Conservation (phyloP, 2,888 invertebrate genomes). For the Tipula helvola region DNA sequence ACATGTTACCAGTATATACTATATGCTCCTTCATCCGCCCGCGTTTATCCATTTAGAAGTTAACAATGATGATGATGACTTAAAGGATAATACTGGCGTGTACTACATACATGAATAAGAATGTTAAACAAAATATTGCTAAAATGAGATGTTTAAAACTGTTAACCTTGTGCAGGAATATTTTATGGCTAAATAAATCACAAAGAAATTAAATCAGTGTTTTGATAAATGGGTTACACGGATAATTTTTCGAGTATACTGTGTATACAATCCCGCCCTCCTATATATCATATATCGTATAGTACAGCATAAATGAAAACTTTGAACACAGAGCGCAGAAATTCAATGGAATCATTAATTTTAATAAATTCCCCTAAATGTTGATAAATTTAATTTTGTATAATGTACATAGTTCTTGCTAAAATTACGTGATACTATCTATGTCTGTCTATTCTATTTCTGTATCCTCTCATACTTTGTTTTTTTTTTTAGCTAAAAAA, state of each 20-base stretch:
- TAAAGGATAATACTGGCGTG: slow-evolving; percentile 4
- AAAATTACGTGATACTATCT: neutral
- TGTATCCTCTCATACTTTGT: neutral
- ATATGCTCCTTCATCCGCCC: neutral
- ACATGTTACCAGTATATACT: too few species aligned
- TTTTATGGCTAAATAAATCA: neutral
- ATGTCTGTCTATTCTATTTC: neutral
- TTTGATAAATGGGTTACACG: neutral
- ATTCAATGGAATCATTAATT: neutral
- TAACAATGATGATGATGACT: neutral
- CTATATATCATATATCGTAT: too few species aligned
- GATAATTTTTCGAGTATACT: neutral
- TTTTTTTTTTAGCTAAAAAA: neutral
- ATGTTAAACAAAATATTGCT: neutral
- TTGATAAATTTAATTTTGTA: neutral
- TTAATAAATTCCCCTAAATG: neutral
- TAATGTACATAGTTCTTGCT: neutral
- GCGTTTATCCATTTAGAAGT: neutral
- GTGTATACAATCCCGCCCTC: neutral
- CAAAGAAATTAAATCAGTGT: neutral
- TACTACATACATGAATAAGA: neutral
- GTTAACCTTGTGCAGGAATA: neutral
- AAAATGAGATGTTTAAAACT: neutral
- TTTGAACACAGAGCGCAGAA: neutral
- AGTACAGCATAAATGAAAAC: neutral